Evolutionary conservation across 2,113 vertebrate genomes (phyloP).

Genomic region (Martes martes): DNA sequence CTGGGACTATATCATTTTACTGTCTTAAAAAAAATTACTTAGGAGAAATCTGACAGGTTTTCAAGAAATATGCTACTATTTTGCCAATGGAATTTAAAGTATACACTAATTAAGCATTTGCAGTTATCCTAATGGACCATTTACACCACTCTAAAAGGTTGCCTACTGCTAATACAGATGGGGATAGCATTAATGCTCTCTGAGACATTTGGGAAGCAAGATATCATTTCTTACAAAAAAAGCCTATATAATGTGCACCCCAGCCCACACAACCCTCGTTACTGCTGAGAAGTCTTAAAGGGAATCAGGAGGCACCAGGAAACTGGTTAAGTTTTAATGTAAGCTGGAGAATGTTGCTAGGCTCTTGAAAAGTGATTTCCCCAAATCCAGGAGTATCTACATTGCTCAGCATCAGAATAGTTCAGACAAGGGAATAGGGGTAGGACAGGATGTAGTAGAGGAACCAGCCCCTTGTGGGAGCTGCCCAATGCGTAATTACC

Average conservation of each 20-base stretch:
- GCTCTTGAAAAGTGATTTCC: background rate
- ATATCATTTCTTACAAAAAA: constrained; percentile 51
- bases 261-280: background rate
- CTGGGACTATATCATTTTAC: constrained; percentile 38
- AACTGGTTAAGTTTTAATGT: background rate
- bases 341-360: background rate
- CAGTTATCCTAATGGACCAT: constrained; percentile 2
- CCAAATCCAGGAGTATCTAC: background rate
- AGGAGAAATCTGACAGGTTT: constrained; percentile 43
- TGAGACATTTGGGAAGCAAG: background rate
- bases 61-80: constrained; percentile 44
- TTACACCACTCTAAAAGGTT: background rate
- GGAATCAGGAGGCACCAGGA: background rate
- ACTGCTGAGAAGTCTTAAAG: background rate
- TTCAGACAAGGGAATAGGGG: background rate
- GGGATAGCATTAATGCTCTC: background rate
- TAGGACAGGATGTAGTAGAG: background rate
- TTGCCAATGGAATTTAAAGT: constrained; percentile 50
- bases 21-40: constrained; percentile 36
- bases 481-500: background rate
- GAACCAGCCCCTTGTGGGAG: rapidly evolving
- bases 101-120: constrained; percentile 59
- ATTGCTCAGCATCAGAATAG: background rate
- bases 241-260: background rate
- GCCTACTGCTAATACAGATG: background rate